phyloP scores from a whole-genome alignment of 2,797 vertebrate genomes.

The Merluccius polli region DNA sequence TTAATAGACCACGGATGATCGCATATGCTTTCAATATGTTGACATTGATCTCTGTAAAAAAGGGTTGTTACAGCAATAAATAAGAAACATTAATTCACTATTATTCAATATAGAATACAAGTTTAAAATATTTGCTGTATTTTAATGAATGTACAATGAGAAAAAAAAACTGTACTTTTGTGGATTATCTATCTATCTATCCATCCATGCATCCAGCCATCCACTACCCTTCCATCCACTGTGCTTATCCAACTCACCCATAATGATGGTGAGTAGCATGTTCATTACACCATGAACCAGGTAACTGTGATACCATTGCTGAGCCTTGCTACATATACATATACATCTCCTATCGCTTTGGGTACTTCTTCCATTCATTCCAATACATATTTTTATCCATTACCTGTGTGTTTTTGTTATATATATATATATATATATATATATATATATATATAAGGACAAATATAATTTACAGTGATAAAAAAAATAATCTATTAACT shows the following conservation, averaged over 20 bases:
- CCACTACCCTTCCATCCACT: slow-evolving; percentile 21
- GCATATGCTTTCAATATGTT: background rate
- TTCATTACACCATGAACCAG: slow-evolving; percentile 6
- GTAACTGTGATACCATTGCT: background rate
- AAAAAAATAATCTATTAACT: background rate
- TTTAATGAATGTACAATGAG: slow-evolving; percentile 2
- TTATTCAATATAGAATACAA: too few species aligned
- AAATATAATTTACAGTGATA: background rate
- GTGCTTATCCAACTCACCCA: background rate
- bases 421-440: too few species aligned
- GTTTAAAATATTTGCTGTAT: background rate
- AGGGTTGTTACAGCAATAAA: background rate
- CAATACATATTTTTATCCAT: background rate
- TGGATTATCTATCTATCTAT: slow-evolving; percentile 10
- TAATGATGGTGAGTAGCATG: slow-evolving; percentile 8
- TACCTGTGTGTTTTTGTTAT: background rate
- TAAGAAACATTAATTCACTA: background rate
- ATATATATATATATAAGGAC: background rate
- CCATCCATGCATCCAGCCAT: slow-evolving; percentile 33
- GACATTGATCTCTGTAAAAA: background rate
- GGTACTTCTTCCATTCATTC: background rate
- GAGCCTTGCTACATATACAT: background rate
- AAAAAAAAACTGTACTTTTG: background rate
- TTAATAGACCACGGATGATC: background rate
- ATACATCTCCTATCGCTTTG: background rate